These are phyloP conservation scores for Emydocephalus ijimae DNA, from an alignment of 2,113 vertebrate genomes.

Conservation along the genomic window DNA sequence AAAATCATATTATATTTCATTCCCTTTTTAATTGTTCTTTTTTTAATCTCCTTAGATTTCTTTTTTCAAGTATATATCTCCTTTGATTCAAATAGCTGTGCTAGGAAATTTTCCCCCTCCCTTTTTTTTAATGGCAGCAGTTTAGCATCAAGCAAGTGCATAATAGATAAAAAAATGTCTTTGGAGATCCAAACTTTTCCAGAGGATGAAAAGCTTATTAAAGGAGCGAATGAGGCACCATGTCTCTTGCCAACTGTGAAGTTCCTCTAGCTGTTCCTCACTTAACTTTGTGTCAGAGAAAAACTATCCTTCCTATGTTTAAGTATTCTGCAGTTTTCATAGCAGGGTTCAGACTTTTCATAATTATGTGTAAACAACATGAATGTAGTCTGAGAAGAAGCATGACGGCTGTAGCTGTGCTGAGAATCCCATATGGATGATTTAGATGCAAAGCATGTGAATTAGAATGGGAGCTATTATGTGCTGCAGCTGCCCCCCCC, in stretches of 20 bases:
- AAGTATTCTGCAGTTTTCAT: constrained; percentile 19
- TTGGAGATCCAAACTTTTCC: constrained; percentile 49
- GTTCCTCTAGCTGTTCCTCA: constrained; percentile 45
- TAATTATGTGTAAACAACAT: not conserved
- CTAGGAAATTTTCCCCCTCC: constrained; percentile 27
- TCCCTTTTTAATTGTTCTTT: constrained; percentile 54
- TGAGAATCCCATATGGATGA: not conserved
- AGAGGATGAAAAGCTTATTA: constrained; percentile 49
- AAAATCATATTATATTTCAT: constrained; percentile 51
- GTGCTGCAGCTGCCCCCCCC: no score
- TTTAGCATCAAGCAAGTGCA: constrained; percentile 47
- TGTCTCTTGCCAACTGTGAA: constrained; percentile 38
- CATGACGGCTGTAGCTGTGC: not conserved
- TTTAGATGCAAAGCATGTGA: not conserved
- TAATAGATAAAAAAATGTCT: constrained; percentile 55
- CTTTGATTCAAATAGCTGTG: constrained; percentile 50
- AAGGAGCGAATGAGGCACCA: constrained; percentile 49
- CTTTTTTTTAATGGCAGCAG: constrained; percentile 40
- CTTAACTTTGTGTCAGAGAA: constrained; percentile 26
- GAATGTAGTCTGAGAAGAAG: not conserved
- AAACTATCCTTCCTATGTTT: constrained; percentile 11
- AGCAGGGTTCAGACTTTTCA: not conserved
- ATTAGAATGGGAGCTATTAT: not conserved
- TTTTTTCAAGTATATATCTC: constrained; percentile 54
- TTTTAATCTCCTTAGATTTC: constrained; percentile 52